These are phyloP conservation scores for Myotis findleyi DNA, from an alignment of 2,797 vertebrate genomes.

Conservation along the genomic window DNA sequence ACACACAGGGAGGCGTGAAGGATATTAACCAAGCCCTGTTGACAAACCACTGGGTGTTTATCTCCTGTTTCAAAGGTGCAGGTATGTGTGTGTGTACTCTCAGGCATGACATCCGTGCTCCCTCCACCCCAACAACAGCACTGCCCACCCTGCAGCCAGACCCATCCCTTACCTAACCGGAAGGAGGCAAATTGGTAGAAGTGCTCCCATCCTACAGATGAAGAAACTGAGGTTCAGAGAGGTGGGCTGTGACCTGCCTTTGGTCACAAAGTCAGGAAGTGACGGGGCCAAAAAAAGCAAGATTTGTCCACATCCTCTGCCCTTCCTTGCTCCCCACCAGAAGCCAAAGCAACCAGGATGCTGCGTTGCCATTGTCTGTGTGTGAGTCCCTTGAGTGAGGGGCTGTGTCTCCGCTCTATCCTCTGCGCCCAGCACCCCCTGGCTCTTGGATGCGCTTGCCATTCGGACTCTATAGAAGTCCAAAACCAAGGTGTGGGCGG, in stretches of 20 bases:
- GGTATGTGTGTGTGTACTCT: accelerated
- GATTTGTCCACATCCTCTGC: not conserved
- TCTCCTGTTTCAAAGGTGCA: not conserved
- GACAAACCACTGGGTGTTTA: too few species aligned
- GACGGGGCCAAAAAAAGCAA: not conserved
- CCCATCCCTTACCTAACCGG: not conserved
- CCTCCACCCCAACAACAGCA: not conserved
- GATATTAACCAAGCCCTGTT: not conserved
- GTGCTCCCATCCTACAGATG: not conserved
- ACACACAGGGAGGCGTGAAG: not conserved
- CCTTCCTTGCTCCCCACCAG: accelerated
- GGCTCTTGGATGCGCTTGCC: not conserved
- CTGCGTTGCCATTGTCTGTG: accelerated
- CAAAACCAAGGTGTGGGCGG: not conserved
- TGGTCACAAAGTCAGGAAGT: not conserved
- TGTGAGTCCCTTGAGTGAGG: accelerated
- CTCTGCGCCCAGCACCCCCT: accelerated
- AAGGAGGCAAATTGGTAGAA: not conserved
- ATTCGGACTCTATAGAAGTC: not conserved
- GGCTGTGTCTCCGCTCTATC: not conserved
- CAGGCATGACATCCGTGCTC: accelerated
- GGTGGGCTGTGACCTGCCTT: not conserved
- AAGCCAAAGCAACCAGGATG: not conserved
- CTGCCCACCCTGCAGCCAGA: not conserved
- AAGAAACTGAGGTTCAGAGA: not conserved